These are phyloP conservation scores for Hippopotamus amphibius DNA, from an alignment of 2,113 vertebrate species.

Conservation along the genomic window DNA sequence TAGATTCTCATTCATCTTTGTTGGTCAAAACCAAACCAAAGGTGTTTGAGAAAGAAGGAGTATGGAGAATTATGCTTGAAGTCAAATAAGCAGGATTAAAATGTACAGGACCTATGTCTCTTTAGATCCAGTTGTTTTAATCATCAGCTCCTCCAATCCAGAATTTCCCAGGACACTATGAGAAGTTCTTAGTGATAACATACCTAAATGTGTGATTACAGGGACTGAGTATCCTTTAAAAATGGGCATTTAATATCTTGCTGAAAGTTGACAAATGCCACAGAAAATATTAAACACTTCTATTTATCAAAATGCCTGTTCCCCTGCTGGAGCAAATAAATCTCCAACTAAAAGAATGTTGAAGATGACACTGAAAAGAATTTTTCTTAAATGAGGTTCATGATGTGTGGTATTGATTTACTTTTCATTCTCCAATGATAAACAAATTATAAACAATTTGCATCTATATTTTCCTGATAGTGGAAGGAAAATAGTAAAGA, in stretches of 20 bases:
- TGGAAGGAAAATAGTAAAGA: not conserved
- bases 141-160: conserved; percentile 31
- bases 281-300: not conserved
- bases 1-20: not conserved
- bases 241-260: conserved; percentile 60
- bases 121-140: conserved; percentile 66
- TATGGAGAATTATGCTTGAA: not conserved
- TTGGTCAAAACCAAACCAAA: not conserved
- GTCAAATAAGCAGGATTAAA: not conserved
- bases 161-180: conserved; percentile 5
- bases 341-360: not conserved
- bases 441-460: not conserved
- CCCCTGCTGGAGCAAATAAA: not conserved
- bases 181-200: conserved; percentile 47
- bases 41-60: not conserved
- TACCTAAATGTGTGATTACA: conserved; percentile 39
- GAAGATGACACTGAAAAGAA: not conserved
- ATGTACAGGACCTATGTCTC: not conserved
- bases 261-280: conserved; percentile 38
- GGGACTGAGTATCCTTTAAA: conserved; percentile 48
- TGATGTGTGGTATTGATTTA: not conserved
- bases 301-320: not conserved
- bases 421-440: not conserved
- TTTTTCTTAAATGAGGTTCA: not conserved
- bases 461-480: not conserved